Percentiles rank a stretch among this genome's conserved stretches.
phyloP scores from a whole-genome alignment of 1,140 invertebrate genomes.

The Cotesia glomerata region DNA sequence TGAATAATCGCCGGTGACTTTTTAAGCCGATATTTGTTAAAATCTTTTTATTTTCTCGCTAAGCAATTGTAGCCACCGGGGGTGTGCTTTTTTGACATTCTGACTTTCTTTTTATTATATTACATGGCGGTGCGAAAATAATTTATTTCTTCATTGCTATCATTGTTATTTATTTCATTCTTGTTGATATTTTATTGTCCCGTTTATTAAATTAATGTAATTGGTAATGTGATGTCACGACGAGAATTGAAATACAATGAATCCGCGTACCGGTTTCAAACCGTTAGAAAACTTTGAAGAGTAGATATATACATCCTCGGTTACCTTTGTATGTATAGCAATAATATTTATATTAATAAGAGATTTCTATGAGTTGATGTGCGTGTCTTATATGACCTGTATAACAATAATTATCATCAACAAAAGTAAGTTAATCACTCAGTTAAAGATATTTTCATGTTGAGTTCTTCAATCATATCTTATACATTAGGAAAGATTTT shows the following conservation, averaged over 20 bases:
- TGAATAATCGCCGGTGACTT: conserved; percentile 1
- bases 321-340: too few species aligned
- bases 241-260: neutral
- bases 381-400: too few species aligned
- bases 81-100: too few species aligned
- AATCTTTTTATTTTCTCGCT: neutral
- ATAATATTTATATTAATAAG: too few species aligned
- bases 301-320: too few species aligned
- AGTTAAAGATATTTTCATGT: conserved; percentile 26
- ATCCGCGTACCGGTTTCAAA: conserved; percentile 17
- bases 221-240: neutral
- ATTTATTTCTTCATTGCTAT: too few species aligned
- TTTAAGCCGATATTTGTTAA: neutral
- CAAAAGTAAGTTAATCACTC: conserved; percentile 35
- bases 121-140: too few species aligned
- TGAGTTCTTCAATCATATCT: neutral
- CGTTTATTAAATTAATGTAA: conserved; percentile 18
- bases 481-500: too few species aligned
- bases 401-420: neutral
- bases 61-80: too few species aligned
- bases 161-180: neutral
- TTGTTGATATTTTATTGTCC: conserved; percentile 19
- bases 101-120: too few species aligned
- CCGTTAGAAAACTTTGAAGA: conserved; percentile 26
- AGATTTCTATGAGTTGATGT: too few species aligned